phyloP scores from a whole-genome alignment of 2,797 vertebrate genomes.

The Oophaga sylvatica region DNA sequence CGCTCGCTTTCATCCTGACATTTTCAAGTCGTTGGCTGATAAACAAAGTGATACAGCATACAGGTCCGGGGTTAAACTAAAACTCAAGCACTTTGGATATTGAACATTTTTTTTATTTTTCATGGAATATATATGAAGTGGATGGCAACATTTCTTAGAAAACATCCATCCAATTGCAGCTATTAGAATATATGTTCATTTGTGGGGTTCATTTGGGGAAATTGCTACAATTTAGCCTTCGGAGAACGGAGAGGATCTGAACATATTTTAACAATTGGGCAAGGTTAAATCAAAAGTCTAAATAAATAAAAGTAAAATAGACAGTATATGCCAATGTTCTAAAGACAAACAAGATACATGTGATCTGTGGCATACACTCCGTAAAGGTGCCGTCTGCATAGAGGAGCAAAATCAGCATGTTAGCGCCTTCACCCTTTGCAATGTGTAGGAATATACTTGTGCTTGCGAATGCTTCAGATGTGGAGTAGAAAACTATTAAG shows the following conservation, averaged over 20 bases:
- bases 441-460: no score
- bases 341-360: no score
- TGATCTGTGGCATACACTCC: no score
- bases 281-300: neutral
- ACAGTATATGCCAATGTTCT: no score
- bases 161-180: neutral
- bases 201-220: neutral
- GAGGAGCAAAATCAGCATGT: neutral
- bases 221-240: neutral
- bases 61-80: conserved; percentile 17
- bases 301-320: neutral
- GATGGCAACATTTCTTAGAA: neutral
- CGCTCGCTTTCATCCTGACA: conserved; percentile 29
- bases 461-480: neutral
- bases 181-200: neutral
- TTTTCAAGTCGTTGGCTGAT: conserved; percentile 13
- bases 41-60: conserved; percentile 28
- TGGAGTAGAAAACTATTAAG: neutral
- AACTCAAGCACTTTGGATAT: neutral
- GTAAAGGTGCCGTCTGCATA: neutral
- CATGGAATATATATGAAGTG: neutral
- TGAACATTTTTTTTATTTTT: neutral
- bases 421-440: no score
- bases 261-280: neutral
- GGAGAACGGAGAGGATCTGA: neutral